Conservation (phyloP, 1,140 invertebrate genomes). For the Glossosoma conforme region DNA sequence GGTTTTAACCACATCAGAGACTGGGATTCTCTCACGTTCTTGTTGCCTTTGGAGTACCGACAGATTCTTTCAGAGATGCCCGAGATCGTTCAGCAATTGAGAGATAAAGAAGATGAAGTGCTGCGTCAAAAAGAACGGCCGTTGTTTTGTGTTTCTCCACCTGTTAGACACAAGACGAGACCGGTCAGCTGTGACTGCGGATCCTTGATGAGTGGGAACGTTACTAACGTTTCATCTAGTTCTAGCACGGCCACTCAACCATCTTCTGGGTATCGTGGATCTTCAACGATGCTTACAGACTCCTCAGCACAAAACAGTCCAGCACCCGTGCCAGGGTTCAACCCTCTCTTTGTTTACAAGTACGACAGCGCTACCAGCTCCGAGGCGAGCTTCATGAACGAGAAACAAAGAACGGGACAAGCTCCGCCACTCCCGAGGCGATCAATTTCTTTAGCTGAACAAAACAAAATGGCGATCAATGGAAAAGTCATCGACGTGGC, state of each 20-base stretch:
- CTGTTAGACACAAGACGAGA: constrained; percentile 51
- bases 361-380: constrained; percentile 72
- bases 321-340: constrained; percentile 50
- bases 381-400: constrained; percentile 57
- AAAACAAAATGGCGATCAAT: constrained; percentile 45
- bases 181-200: constrained; percentile 61
- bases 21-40: constrained; percentile 85
- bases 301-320: constrained; percentile 62
- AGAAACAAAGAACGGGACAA: constrained; percentile 47
- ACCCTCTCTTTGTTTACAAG: constrained; percentile 74
- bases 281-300: constrained; percentile 75
- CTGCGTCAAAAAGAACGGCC: constrained; percentile 50
- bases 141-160: constrained; percentile 60
- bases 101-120: constrained; percentile 44
- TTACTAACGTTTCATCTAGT: constrained; percentile 59
- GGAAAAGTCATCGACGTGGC: constrained; percentile 44
- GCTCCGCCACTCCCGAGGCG: constrained; percentile 57
- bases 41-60: constrained; percentile 77
- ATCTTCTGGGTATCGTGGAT: constrained; percentile 79
- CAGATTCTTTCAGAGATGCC: constrained; percentile 70
- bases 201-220: constrained; percentile 49
- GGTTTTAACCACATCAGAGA: constrained; percentile 80
- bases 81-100: constrained; percentile 61
- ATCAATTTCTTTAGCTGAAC: constrained; percentile 58
- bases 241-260: constrained; percentile 74